Evolutionary conservation across 2,888 invertebrate genomes (phyloP).

Genomic region (Meiosimyza platycephala): DNA sequence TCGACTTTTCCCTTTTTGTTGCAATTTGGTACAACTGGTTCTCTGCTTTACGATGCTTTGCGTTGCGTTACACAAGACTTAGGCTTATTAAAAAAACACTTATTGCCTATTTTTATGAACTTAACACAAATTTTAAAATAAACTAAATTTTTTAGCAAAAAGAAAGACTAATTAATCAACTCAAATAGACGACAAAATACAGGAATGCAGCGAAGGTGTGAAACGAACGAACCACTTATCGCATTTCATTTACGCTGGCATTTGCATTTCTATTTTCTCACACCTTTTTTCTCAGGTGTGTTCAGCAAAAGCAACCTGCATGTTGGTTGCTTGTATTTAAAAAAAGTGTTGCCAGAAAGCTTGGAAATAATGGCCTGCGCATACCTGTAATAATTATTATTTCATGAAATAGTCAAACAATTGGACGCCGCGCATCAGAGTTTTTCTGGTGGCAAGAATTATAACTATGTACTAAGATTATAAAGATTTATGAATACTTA

Average conservation of each 20-base stretch:
- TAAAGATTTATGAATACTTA: too few relatives aligned
- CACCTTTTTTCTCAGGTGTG: slow-evolving; percentile 18
- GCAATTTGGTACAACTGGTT: slow-evolving; percentile 25
- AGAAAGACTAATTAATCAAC: slow-evolving; percentile 3
- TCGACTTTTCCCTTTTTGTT: slow-evolving; percentile 48
- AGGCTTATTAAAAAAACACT: background rate
- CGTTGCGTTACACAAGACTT: background rate
- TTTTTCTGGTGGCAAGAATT: too few relatives aligned
- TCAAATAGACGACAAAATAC: slow-evolving; percentile 12
- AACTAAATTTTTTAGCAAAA: background rate
- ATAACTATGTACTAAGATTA: too few relatives aligned
- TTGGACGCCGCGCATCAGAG: too few relatives aligned
- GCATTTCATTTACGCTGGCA: slow-evolving; percentile 19
- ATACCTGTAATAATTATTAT: too few relatives aligned
- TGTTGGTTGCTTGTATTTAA: too few relatives aligned
- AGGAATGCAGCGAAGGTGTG: slow-evolving; percentile 14
- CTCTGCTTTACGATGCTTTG: background rate
- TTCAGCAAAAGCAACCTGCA: background rate
- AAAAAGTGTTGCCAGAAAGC: too few relatives aligned
- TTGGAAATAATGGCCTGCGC: too few relatives aligned
- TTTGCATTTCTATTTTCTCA: slow-evolving; percentile 12
- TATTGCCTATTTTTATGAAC: background rate
- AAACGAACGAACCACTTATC: slow-evolving; percentile 11
- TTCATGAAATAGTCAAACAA: too few relatives aligned
- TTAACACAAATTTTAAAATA: background rate